Evolutionary conservation across 2,797 vertebrate genomes (phyloP), one percentile per base, ranked within the genome.

Genomic region (Sebastolobus alascanus): DNA sequence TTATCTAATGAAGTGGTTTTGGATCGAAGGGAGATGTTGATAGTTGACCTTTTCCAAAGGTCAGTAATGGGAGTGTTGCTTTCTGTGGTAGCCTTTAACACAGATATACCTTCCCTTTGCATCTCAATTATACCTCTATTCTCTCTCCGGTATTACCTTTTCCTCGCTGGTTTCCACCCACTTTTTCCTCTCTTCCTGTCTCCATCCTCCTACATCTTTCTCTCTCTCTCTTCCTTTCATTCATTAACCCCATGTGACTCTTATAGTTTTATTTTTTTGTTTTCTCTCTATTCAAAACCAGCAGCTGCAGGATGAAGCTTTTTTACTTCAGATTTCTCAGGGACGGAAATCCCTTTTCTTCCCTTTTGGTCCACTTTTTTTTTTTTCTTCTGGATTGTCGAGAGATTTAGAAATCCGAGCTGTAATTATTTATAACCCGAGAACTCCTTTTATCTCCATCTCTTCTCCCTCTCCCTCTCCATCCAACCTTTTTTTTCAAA

Each of bases 381-480:
- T 4, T 18, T 31, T 25, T 11, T 11, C 79, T 22, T 22, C 46
- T 6, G n/a, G n/a, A 35, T 65, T 40, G 38, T 86, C 31, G 14
- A 37, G 69, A 81, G 72, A 63, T 82, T 84, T 66, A 20, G 58
- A 77, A 72, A 73, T 58, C 63, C 0, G 14, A 70, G 74, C 78
- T 69, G n/a, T 80, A 67, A 88, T 84, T 82, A 89, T 90, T 84
- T 85, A 73, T 75, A 63, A 72, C 68, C 50, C 33, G 20, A 16
- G 40, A 25, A 1, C 55, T 76, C 38, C 55, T 87, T 87, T 70
- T 35, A 75, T 82, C 56, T 55, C 35, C 22, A 4, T 75, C 67
- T 75, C 54, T 35, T 68, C 71, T 61, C 58, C 52, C 25, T 75
- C 4, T 5, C 13, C 33, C 25, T 75, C 4, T 5, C 13, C 33